These are phyloP conservation scores for Anodontia alba DNA, from an alignment of 2,888 invertebrate genomes.

Conservation along the genomic window DNA sequence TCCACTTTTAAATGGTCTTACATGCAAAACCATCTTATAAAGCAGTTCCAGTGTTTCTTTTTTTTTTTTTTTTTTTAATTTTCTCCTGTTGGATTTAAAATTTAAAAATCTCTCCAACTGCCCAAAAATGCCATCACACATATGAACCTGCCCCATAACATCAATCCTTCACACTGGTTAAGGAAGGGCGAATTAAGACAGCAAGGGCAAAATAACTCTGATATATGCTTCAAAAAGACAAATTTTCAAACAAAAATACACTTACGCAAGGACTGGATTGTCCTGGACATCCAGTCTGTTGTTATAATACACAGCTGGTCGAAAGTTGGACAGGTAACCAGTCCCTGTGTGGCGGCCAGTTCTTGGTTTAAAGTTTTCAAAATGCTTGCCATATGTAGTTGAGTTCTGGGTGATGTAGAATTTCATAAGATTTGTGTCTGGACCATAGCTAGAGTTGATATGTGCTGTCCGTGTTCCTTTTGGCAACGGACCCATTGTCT, in stretches of 20 bases:
- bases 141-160: background rate
- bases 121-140: too few relatives aligned
- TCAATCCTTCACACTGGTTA: background rate
- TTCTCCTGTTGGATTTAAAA: too few relatives aligned
- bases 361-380: conserved; percentile 82
- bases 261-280: conserved; percentile 83
- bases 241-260: background rate
- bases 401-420: conserved; percentile 84
- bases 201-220: background rate
- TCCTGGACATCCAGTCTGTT: conserved; percentile 82
- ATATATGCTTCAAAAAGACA: background rate
- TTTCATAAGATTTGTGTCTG: conserved; percentile 84
- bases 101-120: too few relatives aligned
- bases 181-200: background rate
- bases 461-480: conserved; percentile 80
- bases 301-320: conserved; percentile 84
- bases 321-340: conserved; percentile 83
- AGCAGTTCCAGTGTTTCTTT: too few relatives aligned
- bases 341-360: conserved; percentile 82
- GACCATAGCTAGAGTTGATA: conserved; percentile 82
- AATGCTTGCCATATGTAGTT: conserved; percentile 82
- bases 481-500: conserved; percentile 79
- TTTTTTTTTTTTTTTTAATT: too few relatives aligned
- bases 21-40: too few relatives aligned
- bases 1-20: too few relatives aligned